Base-by-base conservation (phyloP, 2,888 invertebrate species). In the Hirtodrosophila cameraria region DNA sequence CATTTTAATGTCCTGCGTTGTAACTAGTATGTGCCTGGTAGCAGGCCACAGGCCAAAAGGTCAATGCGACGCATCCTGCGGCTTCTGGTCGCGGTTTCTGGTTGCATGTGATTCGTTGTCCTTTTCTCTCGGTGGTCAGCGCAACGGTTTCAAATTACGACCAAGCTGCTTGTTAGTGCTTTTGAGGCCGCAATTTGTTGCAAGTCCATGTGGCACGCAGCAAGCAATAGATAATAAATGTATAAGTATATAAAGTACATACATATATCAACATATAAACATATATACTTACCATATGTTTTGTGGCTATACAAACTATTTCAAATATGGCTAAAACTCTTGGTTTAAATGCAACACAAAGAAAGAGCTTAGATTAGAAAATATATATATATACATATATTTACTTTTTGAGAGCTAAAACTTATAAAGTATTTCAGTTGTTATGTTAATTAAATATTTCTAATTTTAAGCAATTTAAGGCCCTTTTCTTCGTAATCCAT, bases 51-150 rank as follows among this genome's bases (percentile, higher is more conserved):
- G 50, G 59, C 58, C 12, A 27, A 82, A 78, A 82, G 86, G 78
- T 85, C 86, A 75, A 79, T 80, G 39, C 46, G 57, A 55, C 49
- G 83, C 76, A 49, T 49, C 27, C 62, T 78, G 82, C 36, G 75
- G 64, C 60, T n/a, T n/a, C n/a, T 41, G 49, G 25, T 38, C 41
- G 71, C 35, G 63, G 54, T 35, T 27, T 54, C 33, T 49, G 52
- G 52, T 54, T 67, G 48, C 60, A 73, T 52, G 52, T 38, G 52
- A 46, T 15, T 15, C 48, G 28, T n/a, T 16, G 11, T 13, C 15
- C 38, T 15, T 7, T 35, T n/a, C 71, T 70, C n/a, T n/a, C n/a
- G n/a, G 86, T 48, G 78, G 85, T 70, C 71, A 78, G 66, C 71
- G 58, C 60, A 61, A 60, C 39, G 80, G 67, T 55, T 63, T 75